These are phyloP conservation scores for Hirtodrosophila histrioides DNA, from an alignment of 2,888 invertebrate genomes.

Conservation along the genomic window DNA sequence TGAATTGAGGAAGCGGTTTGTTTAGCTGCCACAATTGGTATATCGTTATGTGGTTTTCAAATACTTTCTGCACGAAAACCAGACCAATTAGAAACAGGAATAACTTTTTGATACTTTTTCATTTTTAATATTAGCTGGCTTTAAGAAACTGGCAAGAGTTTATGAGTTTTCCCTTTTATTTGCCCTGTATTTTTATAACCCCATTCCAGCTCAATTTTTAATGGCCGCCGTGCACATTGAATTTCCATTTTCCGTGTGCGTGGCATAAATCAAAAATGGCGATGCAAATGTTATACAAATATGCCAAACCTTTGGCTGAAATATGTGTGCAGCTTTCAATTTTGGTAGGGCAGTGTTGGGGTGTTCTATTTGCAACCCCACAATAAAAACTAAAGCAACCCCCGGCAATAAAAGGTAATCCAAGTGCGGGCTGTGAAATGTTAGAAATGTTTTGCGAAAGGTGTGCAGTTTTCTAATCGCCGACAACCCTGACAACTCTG, in stretches of 20 bases:
- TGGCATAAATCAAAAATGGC: conserved; percentile 77
- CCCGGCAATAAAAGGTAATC: conserved; percentile 24
- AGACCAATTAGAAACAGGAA: too few species aligned
- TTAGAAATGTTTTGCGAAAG: conserved; percentile 44
- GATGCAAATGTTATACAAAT: conserved; percentile 71
- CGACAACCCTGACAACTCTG: conserved; percentile 40
- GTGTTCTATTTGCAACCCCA: conserved; percentile 31
- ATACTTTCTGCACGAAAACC: too few species aligned
- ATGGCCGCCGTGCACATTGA: conserved; percentile 30
- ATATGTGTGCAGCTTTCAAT: conserved; percentile 25
- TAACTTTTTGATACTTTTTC: too few species aligned
- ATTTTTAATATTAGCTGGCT: not conserved
- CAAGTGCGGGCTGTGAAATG: conserved; percentile 50
- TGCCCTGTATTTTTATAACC: conserved; percentile 3
- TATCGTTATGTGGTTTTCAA: conserved; percentile 1
- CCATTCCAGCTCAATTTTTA: conserved; percentile 10
- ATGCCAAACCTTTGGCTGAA: conserved; percentile 66
- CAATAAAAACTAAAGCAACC: conserved; percentile 35
- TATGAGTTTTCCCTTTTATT: too few species aligned
- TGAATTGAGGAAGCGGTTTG: conserved; percentile 13
- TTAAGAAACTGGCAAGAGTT: not conserved
- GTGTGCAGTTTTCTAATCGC: conserved; percentile 30
- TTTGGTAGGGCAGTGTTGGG: conserved; percentile 3
- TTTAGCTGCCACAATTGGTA: not conserved
- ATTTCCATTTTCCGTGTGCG: conserved; percentile 61